Evolutionary conservation across 2,888 invertebrate species (phyloP).

Genomic region (Pristionchus arcanus): DNA sequence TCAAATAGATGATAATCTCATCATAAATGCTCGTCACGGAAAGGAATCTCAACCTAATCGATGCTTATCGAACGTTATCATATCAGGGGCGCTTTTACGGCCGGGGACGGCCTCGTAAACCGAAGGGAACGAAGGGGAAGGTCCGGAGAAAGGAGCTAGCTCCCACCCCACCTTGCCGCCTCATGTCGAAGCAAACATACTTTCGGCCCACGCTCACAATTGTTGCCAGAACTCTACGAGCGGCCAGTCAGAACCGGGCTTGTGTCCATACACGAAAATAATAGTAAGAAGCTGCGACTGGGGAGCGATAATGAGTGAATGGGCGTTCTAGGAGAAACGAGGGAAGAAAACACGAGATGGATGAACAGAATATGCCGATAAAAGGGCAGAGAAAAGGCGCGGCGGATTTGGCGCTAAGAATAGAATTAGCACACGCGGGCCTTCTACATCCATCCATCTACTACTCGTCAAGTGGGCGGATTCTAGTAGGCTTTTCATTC

Average conservation of each 20-base stretch:
- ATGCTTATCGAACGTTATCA: conserved; percentile 42
- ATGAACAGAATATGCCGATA: not conserved
- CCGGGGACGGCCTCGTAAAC: conserved; percentile 19
- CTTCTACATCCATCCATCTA: not conserved
- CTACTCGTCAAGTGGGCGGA: conserved; percentile 35
- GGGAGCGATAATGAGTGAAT: not conserved
- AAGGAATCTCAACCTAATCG: not conserved
- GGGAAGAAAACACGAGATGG: not conserved
- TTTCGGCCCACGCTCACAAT: not conserved
- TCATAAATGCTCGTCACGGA: not conserved
- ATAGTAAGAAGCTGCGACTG: not conserved
- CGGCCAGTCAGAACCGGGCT: not conserved
- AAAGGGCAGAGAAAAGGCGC: not conserved
- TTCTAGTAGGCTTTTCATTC: conserved; percentile 26
- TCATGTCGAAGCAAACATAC: conserved; percentile 1
- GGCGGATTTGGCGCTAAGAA: not conserved
- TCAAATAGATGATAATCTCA: conserved; percentile 7
- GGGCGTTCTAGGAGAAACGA: not conserved
- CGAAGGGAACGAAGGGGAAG: conserved; percentile 10
- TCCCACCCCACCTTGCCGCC: not conserved
- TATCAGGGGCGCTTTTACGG: not conserved
- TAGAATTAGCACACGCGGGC: conserved; percentile 5
- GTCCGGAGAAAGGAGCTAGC: not conserved
- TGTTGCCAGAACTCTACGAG: not conserved
- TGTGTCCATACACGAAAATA: not conserved